phyloP scores from a whole-genome alignment of 2,888 invertebrate species.

The Phortica okadai region DNA sequence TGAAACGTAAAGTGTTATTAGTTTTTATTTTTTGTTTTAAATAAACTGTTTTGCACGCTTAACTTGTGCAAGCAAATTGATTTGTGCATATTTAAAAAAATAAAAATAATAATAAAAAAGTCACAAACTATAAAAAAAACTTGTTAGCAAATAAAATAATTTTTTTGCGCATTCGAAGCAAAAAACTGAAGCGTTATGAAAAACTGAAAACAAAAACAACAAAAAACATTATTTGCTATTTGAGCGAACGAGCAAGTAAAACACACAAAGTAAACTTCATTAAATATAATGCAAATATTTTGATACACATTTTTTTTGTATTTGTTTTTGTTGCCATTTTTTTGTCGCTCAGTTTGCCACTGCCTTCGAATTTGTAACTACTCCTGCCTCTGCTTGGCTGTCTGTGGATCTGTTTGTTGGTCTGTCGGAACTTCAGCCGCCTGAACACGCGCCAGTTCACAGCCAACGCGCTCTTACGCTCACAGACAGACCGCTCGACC shows the following conservation, averaged over 20 bases:
- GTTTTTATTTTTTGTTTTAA: slow-evolving; percentile 1
- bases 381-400: background rate
- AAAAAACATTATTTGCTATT: slow-evolving; percentile 5
- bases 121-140: slow-evolving; percentile 43
- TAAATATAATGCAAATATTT: slow-evolving; percentile 68
- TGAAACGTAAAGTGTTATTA: too few species aligned
- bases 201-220: background rate
- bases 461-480: too few species aligned
- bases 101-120: slow-evolving; percentile 14
- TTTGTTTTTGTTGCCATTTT: slow-evolving; percentile 6
- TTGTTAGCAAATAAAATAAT: slow-evolving; percentile 54
- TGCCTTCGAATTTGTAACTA: too few species aligned
- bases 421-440: background rate
- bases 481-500: background rate
- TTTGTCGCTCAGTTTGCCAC: too few species aligned
- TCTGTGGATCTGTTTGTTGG: background rate
- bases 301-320: slow-evolving; percentile 51
- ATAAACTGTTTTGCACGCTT: background rate
- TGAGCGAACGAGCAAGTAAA: background rate
- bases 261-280: slow-evolving; percentile 63
- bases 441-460: background rate
- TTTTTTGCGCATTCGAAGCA: slow-evolving; percentile 56
- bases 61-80: too few species aligned
- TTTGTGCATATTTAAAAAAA: slow-evolving; percentile 1
- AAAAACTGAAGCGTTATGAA: slow-evolving; percentile 29